These are phyloP conservation scores for Eristalis pertinax DNA, from an alignment of 2,888 invertebrate genomes.

Conservation along the genomic window DNA sequence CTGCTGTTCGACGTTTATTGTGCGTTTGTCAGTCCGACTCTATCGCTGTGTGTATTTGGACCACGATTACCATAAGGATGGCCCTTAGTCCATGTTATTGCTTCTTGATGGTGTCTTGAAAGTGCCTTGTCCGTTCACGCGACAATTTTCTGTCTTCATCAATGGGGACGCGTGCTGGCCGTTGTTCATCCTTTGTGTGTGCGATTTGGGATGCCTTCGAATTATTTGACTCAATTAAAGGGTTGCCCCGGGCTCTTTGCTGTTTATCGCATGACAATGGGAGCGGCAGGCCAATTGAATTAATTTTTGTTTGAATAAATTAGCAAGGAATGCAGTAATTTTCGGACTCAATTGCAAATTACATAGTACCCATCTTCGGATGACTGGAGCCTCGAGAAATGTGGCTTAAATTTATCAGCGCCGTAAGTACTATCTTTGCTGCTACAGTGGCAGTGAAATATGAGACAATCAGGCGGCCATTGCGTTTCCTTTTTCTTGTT, in stretches of 20 bases:
- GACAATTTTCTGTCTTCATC: conserved; percentile 15
- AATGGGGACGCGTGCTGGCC: neutral
- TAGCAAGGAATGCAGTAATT: conserved; percentile 61
- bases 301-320: conserved; percentile 72
- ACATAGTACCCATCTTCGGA: conserved; percentile 20
- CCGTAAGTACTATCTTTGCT: conserved; percentile 33
- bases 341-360: conserved; percentile 62
- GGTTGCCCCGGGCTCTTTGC: conserved; percentile 42
- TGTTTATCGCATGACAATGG: conserved; percentile 56
- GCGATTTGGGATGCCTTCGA: conserved; percentile 29
- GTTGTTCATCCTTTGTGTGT: conserved; percentile 21
- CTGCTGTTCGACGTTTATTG: conserved; percentile 61
- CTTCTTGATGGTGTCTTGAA: conserved; percentile 70
- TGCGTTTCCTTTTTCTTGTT: no score
- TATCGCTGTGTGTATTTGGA: conserved; percentile 7
- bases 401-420: conserved; percentile 27
- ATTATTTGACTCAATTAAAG: conserved; percentile 48
- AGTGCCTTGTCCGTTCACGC: conserved; percentile 22
- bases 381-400: conserved; percentile 4
- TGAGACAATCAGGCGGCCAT: no score
- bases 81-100: conserved; percentile 70
- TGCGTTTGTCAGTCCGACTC: conserved; percentile 20
- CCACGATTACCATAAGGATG: conserved; percentile 59
- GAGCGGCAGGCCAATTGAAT: conserved; percentile 68
- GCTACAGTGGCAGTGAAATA: no score